Evolutionary conservation across 2,797 vertebrate species (phyloP).

Genomic region (Fundulus diaphanus): DNA sequence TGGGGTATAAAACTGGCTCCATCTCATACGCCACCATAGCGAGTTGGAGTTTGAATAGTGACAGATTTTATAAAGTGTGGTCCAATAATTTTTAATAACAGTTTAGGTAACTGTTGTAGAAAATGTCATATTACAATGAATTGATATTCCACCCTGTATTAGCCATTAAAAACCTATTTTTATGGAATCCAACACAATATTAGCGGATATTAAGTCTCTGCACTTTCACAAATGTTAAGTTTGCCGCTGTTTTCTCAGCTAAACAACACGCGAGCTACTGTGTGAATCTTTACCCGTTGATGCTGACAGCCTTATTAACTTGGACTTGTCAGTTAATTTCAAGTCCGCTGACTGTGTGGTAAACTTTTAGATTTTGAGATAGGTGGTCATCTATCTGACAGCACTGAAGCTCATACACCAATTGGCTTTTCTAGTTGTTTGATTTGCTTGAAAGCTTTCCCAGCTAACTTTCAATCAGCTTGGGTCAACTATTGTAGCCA

Average conservation of each 20-base stretch:
- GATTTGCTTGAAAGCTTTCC: neutral
- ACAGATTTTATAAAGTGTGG: too few relatives aligned
- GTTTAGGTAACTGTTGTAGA: neutral
- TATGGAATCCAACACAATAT: neutral
- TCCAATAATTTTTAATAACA: too few relatives aligned
- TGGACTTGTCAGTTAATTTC: neutral
- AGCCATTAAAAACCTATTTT: neutral
- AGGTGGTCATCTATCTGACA: neutral
- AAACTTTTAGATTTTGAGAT: neutral
- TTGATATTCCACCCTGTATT: neutral
- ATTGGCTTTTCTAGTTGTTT: neutral
- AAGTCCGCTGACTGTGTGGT: neutral
- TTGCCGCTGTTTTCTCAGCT: neutral
- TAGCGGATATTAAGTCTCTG: neutral
- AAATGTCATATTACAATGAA: neutral
- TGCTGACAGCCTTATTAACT: neutral
- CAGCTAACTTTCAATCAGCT: neutral
- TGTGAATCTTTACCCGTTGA: neutral
- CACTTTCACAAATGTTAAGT: neutral
- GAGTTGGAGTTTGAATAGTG: too few relatives aligned
- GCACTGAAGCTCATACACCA: neutral
- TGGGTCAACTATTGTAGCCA: neutral
- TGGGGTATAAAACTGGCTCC: too few relatives aligned
- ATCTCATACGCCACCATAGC: too few relatives aligned
- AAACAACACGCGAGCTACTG: neutral